Evolutionary conservation across 2,797 vertebrate species (phyloP), one percentile per base, ranked within the genome.

Genomic region (Silurus lanzhouensis): DNA sequence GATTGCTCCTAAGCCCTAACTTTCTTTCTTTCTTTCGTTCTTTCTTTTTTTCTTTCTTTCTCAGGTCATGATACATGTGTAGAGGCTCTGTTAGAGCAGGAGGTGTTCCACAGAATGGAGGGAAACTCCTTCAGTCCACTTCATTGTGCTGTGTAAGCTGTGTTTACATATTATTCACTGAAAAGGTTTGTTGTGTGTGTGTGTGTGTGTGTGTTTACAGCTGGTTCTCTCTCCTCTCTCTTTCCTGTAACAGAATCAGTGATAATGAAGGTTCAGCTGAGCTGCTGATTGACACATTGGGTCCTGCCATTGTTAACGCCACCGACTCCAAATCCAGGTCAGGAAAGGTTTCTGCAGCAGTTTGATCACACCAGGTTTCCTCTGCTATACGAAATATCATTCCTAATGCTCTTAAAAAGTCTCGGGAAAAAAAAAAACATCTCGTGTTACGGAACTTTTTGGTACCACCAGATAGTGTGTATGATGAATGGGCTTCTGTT

Each of bases 141-240:
- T 90, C 98, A 99, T 95, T 99, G 98, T 93, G 98, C 98, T 85
- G 97, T 99, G 98, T 99, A 97, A 98, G 98, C 79, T 15, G 17
- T 12, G 9, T 46, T 0, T 63, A 61, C 44, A 46, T 22, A 52
- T 25, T 46, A 25, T 66, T 22, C 5, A 25, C 1, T 12, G 20
- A 17, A 19, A 27, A 17, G 8, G 25, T 1, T 3, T 63, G 5
- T 12, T 48, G 57, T 6, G 17, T 31, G 44, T 66, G 64, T 63
- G 31, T 58, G 6, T 67, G 31, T 67, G 6, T 71, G 31, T 27
- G 14, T 66, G n/a, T 81, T 44, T 48, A 27, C 5, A 57, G 64
- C 83, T 79, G 12, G 5, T 60, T 25, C 15, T 57, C 15, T 66
- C 31, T 80, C 38, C 74, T 84, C 15, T 91, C 48, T 89, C 9